Evolutionary conservation across 2,113 vertebrate species (phyloP).

Genomic region (Rousettus leschenaultii): DNA sequence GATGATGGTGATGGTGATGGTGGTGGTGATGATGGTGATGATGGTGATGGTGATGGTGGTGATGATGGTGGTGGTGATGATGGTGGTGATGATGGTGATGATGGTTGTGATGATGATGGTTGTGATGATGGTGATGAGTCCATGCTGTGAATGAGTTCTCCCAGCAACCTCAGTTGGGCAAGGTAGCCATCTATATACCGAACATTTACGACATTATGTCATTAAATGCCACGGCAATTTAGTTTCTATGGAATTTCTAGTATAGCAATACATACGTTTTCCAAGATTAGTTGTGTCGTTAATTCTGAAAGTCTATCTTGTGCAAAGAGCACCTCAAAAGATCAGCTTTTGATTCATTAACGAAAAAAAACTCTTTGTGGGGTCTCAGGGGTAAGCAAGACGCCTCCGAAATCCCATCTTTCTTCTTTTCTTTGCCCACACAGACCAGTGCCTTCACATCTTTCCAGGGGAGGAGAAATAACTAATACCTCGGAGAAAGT

Average conservation of each 20-base stretch:
- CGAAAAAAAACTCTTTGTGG: background rate
- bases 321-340: conserved; percentile 15
- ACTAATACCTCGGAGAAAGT: background rate
- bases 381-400: background rate
- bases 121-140: background rate
- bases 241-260: conserved; percentile 1
- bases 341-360: background rate
- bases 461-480: background rate
- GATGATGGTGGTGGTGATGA: background rate
- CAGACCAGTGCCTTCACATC: background rate
- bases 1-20: background rate
- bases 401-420: background rate
- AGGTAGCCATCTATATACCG: background rate
- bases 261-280: background rate
- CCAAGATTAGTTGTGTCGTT: background rate
- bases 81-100: background rate
- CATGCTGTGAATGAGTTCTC: rapidly evolving
- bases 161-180: rapidly evolving
- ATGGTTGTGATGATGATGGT: background rate
- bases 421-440: background rate
- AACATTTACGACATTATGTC: background rate
- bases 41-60: background rate
- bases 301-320: background rate
- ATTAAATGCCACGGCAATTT: conserved; percentile 19
- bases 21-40: background rate